Percentiles rank a stretch among this genome's conserved stretches.
Evolutionary conservation across 2,113 vertebrate species (phyloP).

Genomic region (Sorex fumeus): DNA sequence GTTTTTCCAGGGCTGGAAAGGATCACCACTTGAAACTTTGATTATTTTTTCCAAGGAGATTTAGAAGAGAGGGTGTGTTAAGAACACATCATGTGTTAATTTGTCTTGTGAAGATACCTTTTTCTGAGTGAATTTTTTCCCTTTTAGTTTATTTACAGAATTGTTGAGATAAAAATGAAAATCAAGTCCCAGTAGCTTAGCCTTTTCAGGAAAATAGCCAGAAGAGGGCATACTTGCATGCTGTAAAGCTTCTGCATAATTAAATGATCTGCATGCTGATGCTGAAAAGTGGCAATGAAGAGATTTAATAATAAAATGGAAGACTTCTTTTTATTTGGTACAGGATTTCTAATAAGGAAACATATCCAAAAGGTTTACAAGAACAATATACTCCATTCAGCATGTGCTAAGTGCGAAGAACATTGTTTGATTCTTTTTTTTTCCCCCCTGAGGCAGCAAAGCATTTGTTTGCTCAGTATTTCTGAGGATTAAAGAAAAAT

Average conservation of each 20-base stretch:
- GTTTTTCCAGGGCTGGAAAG: neutral
- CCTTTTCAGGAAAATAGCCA: constrained; percentile 72
- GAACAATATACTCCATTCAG: neutral
- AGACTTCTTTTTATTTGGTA: constrained; percentile 73
- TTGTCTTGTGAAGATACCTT: neutral
- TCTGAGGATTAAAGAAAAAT: neutral
- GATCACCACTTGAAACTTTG: constrained; percentile 31
- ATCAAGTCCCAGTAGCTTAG: neutral
- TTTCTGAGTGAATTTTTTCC: neutral
- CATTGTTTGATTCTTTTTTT: constrained; percentile 35
- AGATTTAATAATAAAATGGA: constrained; percentile 69
- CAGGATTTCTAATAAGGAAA: constrained; percentile 70
- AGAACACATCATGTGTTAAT: neutral
- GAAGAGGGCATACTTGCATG: constrained; percentile 89
- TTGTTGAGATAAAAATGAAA: constrained; percentile 48
- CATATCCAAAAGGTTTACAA: constrained; percentile 65
- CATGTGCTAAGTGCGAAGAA: constrained; percentile 39
- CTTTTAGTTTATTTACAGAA: neutral
- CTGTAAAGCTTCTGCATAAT: constrained; percentile 47
- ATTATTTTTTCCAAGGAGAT: constrained; percentile 21
- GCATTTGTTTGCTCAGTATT: constrained; percentile 42
- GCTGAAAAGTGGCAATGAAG: constrained; percentile 43
- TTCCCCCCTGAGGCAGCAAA: neutral
- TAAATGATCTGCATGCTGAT: constrained; percentile 23
- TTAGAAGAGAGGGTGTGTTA: neutral